phyloP scores from a whole-genome alignment of 2,797 vertebrate species.

The Vireo griseus region DNA sequence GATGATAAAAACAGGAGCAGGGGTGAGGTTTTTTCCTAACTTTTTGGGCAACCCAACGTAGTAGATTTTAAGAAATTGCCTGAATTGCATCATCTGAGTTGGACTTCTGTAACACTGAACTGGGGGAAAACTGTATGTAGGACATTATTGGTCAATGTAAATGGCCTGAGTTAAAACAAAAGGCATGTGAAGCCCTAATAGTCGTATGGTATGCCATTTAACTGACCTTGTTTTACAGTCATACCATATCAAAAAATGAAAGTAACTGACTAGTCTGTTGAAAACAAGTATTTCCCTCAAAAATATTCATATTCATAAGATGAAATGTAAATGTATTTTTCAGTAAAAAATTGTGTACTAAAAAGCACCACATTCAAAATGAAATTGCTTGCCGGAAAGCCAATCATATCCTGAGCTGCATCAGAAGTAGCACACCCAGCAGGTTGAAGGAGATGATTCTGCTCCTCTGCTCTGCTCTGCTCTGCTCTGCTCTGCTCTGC shows the following conservation, averaged over 20 bases:
- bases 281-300: neutral
- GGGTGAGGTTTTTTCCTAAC: neutral
- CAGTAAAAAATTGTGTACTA: neutral
- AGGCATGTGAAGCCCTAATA: neutral
- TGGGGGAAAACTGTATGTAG: neutral
- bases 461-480: neutral
- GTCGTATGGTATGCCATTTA: neutral
- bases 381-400: neutral
- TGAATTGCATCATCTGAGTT: neutral
- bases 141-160: neutral
- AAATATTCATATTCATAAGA: neutral
- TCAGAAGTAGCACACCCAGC: neutral
- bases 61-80: neutral
- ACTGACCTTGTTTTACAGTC: neutral
- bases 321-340: neutral
- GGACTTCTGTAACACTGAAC: neutral
- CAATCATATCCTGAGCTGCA: neutral
- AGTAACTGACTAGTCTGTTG: neutral
- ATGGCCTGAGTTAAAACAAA: neutral
- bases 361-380: neutral
- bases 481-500: neutral
- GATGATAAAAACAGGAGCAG: neutral
- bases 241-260: neutral
- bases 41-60: neutral
- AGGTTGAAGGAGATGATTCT: neutral